Percentiles rank a stretch among this genome's conserved stretches.
Evolutionary conservation across 2,888 invertebrate species (phyloP).

Genomic region (Amorpha juglandis): DNA sequence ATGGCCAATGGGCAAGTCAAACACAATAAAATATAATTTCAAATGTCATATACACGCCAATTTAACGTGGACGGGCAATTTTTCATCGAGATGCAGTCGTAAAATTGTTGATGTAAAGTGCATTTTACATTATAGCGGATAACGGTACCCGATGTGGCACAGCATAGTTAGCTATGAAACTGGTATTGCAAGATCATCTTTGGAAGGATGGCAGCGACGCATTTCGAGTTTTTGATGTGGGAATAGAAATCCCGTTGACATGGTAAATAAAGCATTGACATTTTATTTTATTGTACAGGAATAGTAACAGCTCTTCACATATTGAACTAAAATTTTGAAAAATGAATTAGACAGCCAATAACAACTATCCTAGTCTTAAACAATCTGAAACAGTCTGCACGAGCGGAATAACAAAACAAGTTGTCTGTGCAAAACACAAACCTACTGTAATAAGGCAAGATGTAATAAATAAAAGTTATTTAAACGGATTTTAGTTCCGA

Average conservation of each 20-base stretch:
- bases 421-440: too few species aligned
- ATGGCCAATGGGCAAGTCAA: neutral
- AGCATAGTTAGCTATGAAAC: constrained; percentile 48
- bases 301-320: too few species aligned
- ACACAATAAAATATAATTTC: constrained; percentile 15
- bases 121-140: constrained; percentile 36
- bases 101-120: constrained; percentile 37
- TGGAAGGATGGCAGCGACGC: constrained; percentile 19
- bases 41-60: constrained; percentile 35
- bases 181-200: constrained; percentile 44
- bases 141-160: constrained; percentile 47
- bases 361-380: too few species aligned
- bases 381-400: too few species aligned
- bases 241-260: constrained; percentile 15
- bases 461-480: too few species aligned
- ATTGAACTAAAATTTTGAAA: too few species aligned
- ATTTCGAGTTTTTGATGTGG: constrained; percentile 6
- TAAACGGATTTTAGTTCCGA: too few species aligned
- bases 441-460: too few species aligned
- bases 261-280: too few species aligned
- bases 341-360: too few species aligned
- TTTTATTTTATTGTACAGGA: too few species aligned
- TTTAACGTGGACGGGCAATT: constrained; percentile 34
- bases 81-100: constrained; percentile 7
- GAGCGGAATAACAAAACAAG: too few species aligned